Percentiles rank a stretch among this genome's conserved stretches.
Evolutionary conservation across 2,113 vertebrate genomes (phyloP).

Genomic region (Synodontis membranacea): DNA sequence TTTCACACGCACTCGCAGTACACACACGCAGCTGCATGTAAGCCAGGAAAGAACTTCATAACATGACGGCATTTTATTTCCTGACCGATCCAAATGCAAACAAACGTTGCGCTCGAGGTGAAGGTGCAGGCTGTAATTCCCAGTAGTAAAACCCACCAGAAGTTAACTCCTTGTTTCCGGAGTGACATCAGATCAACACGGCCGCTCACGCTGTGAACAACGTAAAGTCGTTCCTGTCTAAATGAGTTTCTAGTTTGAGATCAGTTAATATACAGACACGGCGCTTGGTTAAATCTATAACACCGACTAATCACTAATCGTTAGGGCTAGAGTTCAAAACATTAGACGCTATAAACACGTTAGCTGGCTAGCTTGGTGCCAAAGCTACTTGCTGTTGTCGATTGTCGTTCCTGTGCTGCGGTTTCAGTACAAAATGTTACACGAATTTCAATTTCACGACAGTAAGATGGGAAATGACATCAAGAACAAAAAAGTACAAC

Average conservation of each 20-base stretch:
- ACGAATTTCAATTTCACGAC: neutral
- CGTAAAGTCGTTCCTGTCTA: neutral
- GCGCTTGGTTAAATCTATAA: neutral
- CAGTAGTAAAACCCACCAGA: neutral
- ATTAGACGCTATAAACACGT: too few species aligned
- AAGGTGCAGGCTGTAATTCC: neutral
- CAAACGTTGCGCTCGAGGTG: neutral
- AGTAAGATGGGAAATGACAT: neutral
- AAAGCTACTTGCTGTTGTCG: neutral
- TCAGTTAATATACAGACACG: neutral
- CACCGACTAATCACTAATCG: neutral
- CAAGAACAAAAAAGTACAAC: neutral
- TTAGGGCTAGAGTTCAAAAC: too few species aligned
- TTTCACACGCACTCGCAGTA: neutral
- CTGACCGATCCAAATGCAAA: too few species aligned
- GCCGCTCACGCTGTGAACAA: neutral
- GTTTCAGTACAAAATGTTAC: neutral
- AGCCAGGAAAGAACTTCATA: too few species aligned
- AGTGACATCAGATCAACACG: neutral
- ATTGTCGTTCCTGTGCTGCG: neutral
- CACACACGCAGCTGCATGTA: neutral
- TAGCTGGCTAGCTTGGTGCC: neutral
- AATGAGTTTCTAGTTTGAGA: neutral
- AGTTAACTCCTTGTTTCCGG: neutral
- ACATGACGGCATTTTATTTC: too few species aligned